These are phyloP conservation scores for Bimastos eiseni DNA, from an alignment of 2,888 invertebrate species.

Conservation along the genomic window DNA sequence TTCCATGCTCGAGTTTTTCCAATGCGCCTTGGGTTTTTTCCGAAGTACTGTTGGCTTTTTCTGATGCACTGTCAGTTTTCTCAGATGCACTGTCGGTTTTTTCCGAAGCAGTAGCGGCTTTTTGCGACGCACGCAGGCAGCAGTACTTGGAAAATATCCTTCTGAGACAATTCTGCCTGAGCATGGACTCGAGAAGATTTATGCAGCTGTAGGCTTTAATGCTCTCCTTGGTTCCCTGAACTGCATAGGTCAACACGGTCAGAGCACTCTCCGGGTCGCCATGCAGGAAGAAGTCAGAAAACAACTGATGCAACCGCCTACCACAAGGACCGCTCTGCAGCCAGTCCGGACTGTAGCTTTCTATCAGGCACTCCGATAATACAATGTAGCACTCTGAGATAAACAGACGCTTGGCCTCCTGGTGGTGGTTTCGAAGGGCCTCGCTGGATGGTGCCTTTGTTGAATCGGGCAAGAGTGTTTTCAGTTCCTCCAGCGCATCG, in stretches of 20 bases:
- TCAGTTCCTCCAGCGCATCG: neutral
- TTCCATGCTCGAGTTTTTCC: neutral
- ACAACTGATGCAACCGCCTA: neutral
- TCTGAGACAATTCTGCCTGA: slow-evolving; percentile 22
- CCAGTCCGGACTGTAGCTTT: neutral
- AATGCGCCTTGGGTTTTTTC: neutral
- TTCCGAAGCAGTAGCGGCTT: neutral
- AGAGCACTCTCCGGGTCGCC: neutral
- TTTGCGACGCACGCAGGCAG: neutral
- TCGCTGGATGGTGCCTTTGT: neutral
- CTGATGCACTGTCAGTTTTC: neutral
- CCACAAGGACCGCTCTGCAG: neutral
- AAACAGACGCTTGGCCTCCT: neutral
- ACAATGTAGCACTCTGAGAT: neutral
- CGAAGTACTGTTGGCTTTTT: too few relatives aligned
- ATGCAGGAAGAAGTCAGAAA: neutral
- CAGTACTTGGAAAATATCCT: neutral
- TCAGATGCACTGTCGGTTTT: neutral
- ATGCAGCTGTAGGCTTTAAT: neutral
- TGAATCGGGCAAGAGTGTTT: neutral
- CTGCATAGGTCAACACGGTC: neutral
- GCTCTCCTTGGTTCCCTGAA: neutral
- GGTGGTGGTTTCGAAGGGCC: neutral
- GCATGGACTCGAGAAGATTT: slow-evolving; percentile 5
- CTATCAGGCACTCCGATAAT: neutral